phyloP scores from a whole-genome alignment of 2,888 invertebrate species.

The Monoplex corrugatus region DNA sequence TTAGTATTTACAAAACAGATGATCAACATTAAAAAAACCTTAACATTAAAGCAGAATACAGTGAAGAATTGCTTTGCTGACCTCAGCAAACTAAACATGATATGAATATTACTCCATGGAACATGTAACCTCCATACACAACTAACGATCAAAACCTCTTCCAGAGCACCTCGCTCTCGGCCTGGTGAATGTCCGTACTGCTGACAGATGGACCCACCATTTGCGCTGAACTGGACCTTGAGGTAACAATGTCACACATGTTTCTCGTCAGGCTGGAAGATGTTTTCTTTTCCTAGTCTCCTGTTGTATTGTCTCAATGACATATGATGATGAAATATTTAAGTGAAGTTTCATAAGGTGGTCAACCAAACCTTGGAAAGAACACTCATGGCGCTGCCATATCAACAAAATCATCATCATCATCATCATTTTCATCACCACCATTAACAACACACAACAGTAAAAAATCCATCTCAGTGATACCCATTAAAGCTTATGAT shows the following conservation, averaged over 20 bases:
- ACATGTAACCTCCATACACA: background rate
- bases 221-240: background rate
- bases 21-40: background rate
- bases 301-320: background rate
- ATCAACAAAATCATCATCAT: too few species aligned
- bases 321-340: too few species aligned
- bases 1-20: too few species aligned
- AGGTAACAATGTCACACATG: background rate
- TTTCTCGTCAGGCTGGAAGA: background rate
- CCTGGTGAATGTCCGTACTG: conserved; percentile 1
- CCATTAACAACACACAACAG: too few species aligned
- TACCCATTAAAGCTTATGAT: too few species aligned
- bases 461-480: too few species aligned
- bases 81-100: background rate
- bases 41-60: background rate
- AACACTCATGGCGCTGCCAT: too few species aligned
- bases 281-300: background rate
- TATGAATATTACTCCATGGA: background rate
- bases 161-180: background rate
- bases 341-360: too few species aligned
- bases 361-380: too few species aligned
- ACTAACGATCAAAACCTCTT: background rate
- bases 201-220: conserved; percentile 10
- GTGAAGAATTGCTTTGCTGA: background rate
- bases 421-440: too few species aligned